A percentile compares a stretch with the other conserved stretches of the same genome.
Evolutionary conservation across 1,140 invertebrate genomes (phyloP).

Genomic region (Leptopilina boulardi): DNA sequence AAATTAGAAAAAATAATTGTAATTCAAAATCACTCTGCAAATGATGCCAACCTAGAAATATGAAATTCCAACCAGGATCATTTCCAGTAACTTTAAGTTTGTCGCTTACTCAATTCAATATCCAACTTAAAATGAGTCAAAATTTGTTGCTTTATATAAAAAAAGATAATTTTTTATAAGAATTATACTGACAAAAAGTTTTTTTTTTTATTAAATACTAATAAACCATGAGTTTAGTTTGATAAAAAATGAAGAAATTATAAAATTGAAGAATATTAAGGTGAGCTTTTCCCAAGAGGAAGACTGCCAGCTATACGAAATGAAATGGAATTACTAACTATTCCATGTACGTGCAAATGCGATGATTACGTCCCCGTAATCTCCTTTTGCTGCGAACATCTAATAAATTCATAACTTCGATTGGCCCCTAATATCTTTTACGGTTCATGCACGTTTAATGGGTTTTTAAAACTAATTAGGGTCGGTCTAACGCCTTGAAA

Average conservation of each 20-base stretch:
- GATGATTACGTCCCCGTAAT: slow-evolving; percentile 50
- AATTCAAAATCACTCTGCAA: too few relatives aligned
- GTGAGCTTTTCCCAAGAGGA: neutral
- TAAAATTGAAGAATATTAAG: neutral
- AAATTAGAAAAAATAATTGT: too few relatives aligned
- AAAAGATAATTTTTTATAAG: too few relatives aligned
- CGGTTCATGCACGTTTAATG: slow-evolving; percentile 56
- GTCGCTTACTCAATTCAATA: too few relatives aligned
- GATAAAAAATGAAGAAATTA: neutral
- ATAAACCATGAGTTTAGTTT: neutral
- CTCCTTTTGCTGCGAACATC: slow-evolving; percentile 40
- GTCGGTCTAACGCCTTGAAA: slow-evolving; percentile 43
- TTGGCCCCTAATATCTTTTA: slow-evolving; percentile 56
- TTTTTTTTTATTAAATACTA: neutral
- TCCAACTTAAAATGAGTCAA: too few relatives aligned
- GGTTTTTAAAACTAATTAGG: slow-evolving; percentile 63
- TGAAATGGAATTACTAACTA: slow-evolving; percentile 4
- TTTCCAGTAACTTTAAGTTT: too few relatives aligned
- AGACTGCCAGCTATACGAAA: neutral
- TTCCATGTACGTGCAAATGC: slow-evolving; percentile 1
- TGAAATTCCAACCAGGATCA: too few relatives aligned
- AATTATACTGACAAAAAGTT: too few relatives aligned
- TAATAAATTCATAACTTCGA: slow-evolving; percentile 65
- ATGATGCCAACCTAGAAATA: too few relatives aligned
- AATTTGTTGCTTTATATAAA: too few relatives aligned